Percentiles rank a stretch among this genome's conserved stretches.
phyloP scores from a whole-genome alignment of 2,797 vertebrate species.

The Spinibarbus caldwelli region DNA sequence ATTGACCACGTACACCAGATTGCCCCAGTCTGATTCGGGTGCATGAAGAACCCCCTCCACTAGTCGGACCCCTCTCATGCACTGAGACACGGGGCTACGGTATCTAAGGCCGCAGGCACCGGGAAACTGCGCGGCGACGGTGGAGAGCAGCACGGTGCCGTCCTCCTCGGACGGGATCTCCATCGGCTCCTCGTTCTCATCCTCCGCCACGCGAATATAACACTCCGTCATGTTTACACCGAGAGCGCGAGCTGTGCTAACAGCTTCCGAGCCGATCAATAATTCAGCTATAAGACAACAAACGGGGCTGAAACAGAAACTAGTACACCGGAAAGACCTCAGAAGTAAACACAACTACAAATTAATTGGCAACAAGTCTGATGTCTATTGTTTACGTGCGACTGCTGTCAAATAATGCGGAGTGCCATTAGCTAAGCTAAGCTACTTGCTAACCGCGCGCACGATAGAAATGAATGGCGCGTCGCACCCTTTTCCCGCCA shows the following conservation, averaged over 20 bases:
- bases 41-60: conserved; percentile 96
- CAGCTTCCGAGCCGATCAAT: conserved; percentile 16
- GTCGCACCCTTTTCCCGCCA: not conserved
- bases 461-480: conserved; percentile 71
- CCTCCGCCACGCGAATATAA: conserved; percentile 97
- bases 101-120: conserved; percentile 95
- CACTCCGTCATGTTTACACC: conserved; percentile 86
- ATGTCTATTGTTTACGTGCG: not conserved
- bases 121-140: conserved; percentile 95
- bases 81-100: conserved; percentile 94
- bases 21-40: conserved; percentile 94
- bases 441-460: conserved; percentile 59
- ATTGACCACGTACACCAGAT: conserved; percentile 95
- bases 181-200: conserved; percentile 97
- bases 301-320: not conserved
- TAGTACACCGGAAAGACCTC: not conserved
- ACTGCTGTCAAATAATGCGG: conserved; percentile 23
- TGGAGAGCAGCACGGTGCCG: conserved; percentile 94
- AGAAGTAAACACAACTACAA: not conserved
- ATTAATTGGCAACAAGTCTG: not conserved
- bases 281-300: conserved; percentile 3
- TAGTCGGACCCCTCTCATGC: conserved; percentile 94
- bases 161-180: conserved; percentile 98
- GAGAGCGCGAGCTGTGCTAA: conserved; percentile 22
- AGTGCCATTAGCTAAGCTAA: conserved; percentile 61